phyloP scores from a whole-genome alignment of 1,140 invertebrate species.

The Microplitis mediator region DNA sequence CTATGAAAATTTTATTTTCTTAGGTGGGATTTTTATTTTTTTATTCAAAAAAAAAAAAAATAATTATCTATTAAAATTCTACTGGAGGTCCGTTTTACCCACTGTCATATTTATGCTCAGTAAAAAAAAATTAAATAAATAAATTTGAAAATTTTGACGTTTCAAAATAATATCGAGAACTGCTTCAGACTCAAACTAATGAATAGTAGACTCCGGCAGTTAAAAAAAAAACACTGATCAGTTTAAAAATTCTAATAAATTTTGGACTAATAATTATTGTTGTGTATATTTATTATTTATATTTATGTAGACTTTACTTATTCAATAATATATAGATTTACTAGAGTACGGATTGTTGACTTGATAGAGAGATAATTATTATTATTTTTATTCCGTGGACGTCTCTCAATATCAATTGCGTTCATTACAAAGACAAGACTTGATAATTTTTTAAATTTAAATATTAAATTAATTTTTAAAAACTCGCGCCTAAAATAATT shows the following conservation, averaged over 20 bases:
- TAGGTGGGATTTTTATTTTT: constrained; percentile 59
- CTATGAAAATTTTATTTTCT: constrained; percentile 27
- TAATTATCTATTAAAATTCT: constrained; percentile 36
- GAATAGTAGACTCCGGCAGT: not conserved
- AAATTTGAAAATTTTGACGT: too few relatives aligned
- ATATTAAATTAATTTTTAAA: too few relatives aligned
- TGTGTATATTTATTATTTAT: constrained; percentile 22
- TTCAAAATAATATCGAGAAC: too few relatives aligned
- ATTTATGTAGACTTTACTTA: not conserved
- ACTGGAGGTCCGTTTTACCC: constrained; percentile 40
- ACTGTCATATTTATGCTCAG: not conserved
- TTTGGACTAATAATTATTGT: constrained; percentile 24
- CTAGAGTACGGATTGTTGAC: constrained; percentile 31
- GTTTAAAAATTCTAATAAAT: not conserved
- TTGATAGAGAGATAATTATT: constrained; percentile 30
- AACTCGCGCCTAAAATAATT: too few relatives aligned
- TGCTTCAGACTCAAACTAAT: too few relatives aligned
- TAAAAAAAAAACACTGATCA: too few relatives aligned
- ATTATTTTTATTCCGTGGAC: constrained; percentile 22
- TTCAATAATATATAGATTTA: constrained; percentile 6
- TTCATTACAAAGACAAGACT: constrained; percentile 23
- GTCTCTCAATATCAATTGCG: constrained; percentile 27
- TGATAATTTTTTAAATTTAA: not conserved
- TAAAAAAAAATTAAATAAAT: not conserved
- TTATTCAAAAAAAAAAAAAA: constrained; percentile 48